Conservation (phyloP, 1,140 invertebrate genomes). For the Chymomyza costata region DNA sequence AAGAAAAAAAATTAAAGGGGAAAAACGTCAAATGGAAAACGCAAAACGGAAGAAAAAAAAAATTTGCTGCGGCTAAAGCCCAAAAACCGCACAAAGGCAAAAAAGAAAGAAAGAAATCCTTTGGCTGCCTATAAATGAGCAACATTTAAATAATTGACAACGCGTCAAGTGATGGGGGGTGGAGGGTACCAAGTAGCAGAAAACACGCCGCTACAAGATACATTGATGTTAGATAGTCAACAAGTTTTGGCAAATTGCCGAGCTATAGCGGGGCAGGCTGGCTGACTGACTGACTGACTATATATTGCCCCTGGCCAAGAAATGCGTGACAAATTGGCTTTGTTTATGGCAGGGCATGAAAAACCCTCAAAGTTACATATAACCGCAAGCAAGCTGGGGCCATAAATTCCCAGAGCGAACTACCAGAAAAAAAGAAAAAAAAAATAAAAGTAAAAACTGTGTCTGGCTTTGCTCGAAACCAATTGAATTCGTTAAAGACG, state of each 20-base stretch:
- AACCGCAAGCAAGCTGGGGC: slow-evolving; percentile 10
- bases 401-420: slow-evolving; percentile 50
- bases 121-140: no score
- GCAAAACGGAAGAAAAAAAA: no score
- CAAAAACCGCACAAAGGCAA: no score
- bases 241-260: slow-evolving; percentile 47
- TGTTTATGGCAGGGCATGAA: slow-evolving; percentile 11
- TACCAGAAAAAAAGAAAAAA: slow-evolving; percentile 23
- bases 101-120: no score
- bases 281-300: no score
- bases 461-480: neutral
- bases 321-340: slow-evolving; percentile 57
- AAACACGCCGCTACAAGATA: slow-evolving; percentile 5
- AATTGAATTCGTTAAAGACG: neutral
- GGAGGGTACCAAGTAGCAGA: no score
- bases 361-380: slow-evolving; percentile 2
- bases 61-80: neutral
- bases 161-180: neutral
- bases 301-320: slow-evolving; percentile 26
- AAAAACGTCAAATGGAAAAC: slow-evolving; percentile 6
- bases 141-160: slow-evolving; percentile 35
- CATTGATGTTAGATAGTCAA: slow-evolving; percentile 35
- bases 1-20: slow-evolving; percentile 39
- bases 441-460: slow-evolving; percentile 27
- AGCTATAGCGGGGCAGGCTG: slow-evolving; percentile 11